Conservation (phyloP, 2,113 vertebrate species). For the Heptranchias perlo region DNA sequence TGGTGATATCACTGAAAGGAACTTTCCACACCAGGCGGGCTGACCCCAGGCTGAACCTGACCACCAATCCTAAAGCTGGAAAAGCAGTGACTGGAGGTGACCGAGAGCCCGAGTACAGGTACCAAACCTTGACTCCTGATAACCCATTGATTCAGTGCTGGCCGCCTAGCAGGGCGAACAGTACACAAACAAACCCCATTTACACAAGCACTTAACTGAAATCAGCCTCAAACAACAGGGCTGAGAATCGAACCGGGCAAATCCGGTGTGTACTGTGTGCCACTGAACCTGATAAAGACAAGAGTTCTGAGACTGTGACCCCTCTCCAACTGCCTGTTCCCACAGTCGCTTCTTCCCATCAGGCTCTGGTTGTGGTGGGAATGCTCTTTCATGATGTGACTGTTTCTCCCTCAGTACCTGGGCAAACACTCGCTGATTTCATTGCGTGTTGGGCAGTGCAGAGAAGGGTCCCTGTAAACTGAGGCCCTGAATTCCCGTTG, state of each 20-base stretch:
- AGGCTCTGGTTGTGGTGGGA: neutral
- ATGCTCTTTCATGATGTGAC: neutral
- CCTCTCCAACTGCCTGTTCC: neutral
- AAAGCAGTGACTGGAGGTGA: neutral
- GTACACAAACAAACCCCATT: too few species aligned
- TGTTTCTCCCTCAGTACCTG: neutral
- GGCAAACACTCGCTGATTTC: neutral
- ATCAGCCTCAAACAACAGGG: neutral
- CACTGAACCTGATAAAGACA: neutral
- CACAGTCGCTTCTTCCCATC: neutral
- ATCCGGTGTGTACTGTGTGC: neutral
- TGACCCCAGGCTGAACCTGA: neutral
- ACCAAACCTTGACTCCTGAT: neutral
- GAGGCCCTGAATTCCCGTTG: too few species aligned
- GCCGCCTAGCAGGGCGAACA: too few species aligned
- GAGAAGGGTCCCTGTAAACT: too few species aligned
- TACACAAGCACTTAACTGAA: too few species aligned
- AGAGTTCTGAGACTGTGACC: neutral
- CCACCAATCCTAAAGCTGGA: neutral
- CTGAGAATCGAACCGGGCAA: neutral
- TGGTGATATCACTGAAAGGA: neutral
- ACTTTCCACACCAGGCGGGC: neutral
- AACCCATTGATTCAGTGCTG: neutral
- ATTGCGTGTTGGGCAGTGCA: neutral
- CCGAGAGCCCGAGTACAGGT: neutral